Percentiles rank a stretch among this genome's conserved stretches.
phyloP scores from a whole-genome alignment of 2,113 vertebrate genomes.

The Takifugu bimaculatus region DNA sequence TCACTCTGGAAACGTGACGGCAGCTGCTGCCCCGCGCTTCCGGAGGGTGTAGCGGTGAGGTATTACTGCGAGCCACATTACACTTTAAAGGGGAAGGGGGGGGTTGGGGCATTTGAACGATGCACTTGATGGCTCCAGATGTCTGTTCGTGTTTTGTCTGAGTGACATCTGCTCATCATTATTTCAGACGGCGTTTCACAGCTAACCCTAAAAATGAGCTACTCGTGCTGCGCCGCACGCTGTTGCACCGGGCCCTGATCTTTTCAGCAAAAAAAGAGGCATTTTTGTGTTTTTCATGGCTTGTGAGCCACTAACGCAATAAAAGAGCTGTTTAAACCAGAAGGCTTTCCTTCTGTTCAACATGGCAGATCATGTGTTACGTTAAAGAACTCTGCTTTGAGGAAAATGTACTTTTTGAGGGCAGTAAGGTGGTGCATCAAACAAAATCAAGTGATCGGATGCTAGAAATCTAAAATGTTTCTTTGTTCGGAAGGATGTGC shows the following conservation, averaged over 20 bases:
- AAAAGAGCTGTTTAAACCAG: not conserved
- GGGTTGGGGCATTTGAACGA: no score
- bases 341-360: not conserved
- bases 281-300: no score
- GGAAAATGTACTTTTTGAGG: not conserved
- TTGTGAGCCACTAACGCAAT: no score
- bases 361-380: no score
- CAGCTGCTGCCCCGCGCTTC: no score
- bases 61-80: no score
- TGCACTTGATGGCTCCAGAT: not conserved
- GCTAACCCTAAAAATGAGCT: no score
- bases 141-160: not conserved
- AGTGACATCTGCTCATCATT: not conserved
- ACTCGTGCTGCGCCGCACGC: not conserved
- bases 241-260: not conserved
- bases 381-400: not conserved
- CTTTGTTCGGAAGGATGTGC: not conserved
- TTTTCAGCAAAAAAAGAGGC: no score
- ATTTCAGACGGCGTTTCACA: not conserved
- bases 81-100: no score
- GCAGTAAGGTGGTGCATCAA: not conserved
- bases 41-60: no score
- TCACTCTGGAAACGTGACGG: not conserved
- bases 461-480: not conserved
- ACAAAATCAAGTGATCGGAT: not conserved